These are phyloP conservation scores for Dasypus novemcinctus DNA, from an alignment of 2,113 vertebrate genomes.

Conservation along the genomic window DNA sequence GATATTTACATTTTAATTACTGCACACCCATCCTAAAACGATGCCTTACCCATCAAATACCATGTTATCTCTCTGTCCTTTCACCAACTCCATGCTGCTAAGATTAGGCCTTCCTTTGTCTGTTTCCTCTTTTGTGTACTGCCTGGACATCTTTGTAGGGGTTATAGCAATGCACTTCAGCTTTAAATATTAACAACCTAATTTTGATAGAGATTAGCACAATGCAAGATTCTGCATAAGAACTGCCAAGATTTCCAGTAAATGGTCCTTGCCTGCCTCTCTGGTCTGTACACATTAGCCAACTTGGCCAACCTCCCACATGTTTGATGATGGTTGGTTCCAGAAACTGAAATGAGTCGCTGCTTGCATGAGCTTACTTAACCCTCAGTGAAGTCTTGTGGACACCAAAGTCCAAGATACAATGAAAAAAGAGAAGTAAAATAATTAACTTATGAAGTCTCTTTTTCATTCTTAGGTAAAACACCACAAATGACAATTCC, in stretches of 20 bases:
- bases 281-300: not conserved
- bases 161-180: not conserved
- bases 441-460: not conserved
- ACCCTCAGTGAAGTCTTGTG: not conserved
- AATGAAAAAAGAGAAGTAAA: not conserved
- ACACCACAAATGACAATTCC: not conserved
- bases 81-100: not conserved
- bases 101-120: not conserved
- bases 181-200: not conserved
- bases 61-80: not conserved
- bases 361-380: not conserved
- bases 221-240: not conserved
- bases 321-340: not conserved
- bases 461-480: not conserved
- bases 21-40: not conserved
- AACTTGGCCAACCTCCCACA: not conserved
- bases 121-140: not conserved
- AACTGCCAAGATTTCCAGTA: not conserved
- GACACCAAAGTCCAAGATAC: not conserved
- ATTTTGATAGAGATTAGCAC: not conserved
- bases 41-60: not conserved
- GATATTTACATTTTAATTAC: not conserved
- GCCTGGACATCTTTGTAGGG: not conserved
- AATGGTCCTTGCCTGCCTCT: not conserved
- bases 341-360: not conserved